Evolutionary conservation across 2,113 vertebrate genomes (phyloP), one percentile per base, ranked within the genome.

Genomic region (Turdus rufiventris): DNA sequence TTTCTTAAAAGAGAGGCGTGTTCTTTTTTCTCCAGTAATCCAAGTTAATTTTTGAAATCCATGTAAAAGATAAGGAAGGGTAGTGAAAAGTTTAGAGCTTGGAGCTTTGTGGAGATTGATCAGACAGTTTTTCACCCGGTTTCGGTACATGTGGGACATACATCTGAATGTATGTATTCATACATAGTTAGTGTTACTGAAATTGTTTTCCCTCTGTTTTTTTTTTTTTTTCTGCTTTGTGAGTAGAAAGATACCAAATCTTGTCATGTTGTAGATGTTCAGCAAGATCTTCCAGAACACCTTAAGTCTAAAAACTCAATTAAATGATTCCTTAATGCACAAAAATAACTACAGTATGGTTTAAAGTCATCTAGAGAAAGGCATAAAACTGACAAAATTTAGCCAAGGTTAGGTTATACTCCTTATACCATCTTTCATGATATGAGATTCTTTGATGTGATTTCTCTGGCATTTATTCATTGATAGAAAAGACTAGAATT

Each of bases 121-220:
- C 29, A 58, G 24, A 18, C 14, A 6, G 14, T 77, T 95, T 54
- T 80, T 75, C 25, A 43, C 14, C 5, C 20, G 48, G 33, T 74
- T 61, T 53, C 6, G 2, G 2, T 57, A 14, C 17, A 3, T 15
- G 23, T 54, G 29, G 15, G 33, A 10, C 29, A 70, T 83, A 24
- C 10, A 47, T 34, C 3, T 42, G 4, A 23, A 7, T 53, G 51
- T 53, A 53, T 29, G 28, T 82, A 33, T 70, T 93, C 14, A 12
- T 47, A n/a, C 2, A 1, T 53, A 24, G 4, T 28, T 56, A 3
- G 7, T 67, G 7, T 65, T 83, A 51, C 19, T 66, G 62, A 70
- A 67, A 63, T 72, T 17, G 3, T 38, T 72, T 48, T 45, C 23
- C 8, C 5, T 14, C 0, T 15, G 0, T 6, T 34, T 21, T 71